These are phyloP conservation scores for Dastarcus helophoroides DNA, from an alignment of 2,888 invertebrate genomes.

Conservation along the genomic window DNA sequence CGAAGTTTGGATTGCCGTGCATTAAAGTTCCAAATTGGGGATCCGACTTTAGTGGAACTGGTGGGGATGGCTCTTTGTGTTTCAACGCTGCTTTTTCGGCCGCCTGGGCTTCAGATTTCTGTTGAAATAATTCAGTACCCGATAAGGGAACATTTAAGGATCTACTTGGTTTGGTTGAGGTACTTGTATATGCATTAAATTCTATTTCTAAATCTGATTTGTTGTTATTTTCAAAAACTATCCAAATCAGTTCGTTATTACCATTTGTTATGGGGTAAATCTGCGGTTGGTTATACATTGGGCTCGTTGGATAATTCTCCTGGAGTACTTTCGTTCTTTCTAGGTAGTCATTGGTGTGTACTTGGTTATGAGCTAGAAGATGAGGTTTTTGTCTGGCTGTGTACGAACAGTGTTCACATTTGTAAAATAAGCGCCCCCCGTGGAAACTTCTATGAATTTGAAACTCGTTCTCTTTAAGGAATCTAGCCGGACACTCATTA, in stretches of 20 bases:
- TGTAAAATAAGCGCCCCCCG: slow-evolving; percentile 47
- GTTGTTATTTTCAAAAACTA: slow-evolving; percentile 31
- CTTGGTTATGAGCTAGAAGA: slow-evolving; percentile 53
- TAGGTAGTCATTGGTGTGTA: slow-evolving; percentile 70
- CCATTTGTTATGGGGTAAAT: slow-evolving; percentile 32
- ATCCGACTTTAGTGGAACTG: slow-evolving; percentile 37
- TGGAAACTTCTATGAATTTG: slow-evolving; percentile 63
- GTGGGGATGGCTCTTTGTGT: slow-evolving; percentile 43
- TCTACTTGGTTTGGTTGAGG: slow-evolving; percentile 21
- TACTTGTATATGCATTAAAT: slow-evolving; percentile 17
- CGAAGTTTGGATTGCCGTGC: slow-evolving; percentile 66
- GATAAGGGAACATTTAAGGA: slow-evolving; percentile 46
- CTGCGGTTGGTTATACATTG: slow-evolving; percentile 53
- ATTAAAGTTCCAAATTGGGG: slow-evolving; percentile 57
- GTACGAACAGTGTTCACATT: slow-evolving; percentile 69
- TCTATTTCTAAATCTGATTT: slow-evolving; percentile 18
- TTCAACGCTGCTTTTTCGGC: slow-evolving; percentile 42
- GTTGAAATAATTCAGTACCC: slow-evolving; percentile 54
- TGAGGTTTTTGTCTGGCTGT: slow-evolving; percentile 60
- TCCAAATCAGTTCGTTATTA: slow-evolving; percentile 36
- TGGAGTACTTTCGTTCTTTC: slow-evolving; percentile 60
- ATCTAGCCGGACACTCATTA: slow-evolving; percentile 73
- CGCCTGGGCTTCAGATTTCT: slow-evolving; percentile 46
- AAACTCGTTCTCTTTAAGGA: slow-evolving; percentile 62
- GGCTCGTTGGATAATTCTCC: slow-evolving; percentile 51